phyloP scores from a whole-genome alignment of 1,140 invertebrate genomes.

The Hyposmocoma kahamanoa region DNA sequence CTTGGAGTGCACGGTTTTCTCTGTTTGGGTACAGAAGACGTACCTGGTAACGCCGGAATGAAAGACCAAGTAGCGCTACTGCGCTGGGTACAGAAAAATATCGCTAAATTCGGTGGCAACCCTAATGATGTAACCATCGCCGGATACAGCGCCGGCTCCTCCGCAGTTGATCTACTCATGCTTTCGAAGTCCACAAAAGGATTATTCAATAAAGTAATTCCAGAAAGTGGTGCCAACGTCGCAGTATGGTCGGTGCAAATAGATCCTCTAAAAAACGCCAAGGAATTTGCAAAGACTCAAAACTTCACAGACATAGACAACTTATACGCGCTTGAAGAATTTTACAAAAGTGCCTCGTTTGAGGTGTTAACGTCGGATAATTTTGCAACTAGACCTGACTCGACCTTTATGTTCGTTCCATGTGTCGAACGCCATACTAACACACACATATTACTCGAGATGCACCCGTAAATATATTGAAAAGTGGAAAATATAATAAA shows the following conservation, averaged over 20 bases:
- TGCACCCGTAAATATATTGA: conserved; percentile 29
- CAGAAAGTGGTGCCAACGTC: conserved; percentile 33
- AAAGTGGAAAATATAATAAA: conserved; percentile 32
- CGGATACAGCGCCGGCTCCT: conserved; percentile 38
- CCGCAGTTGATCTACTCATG: conserved; percentile 39
- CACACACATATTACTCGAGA: conserved; percentile 28
- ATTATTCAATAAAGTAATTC: conserved; percentile 37
- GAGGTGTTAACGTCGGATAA: conserved; percentile 10
- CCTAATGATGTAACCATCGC: conserved; percentile 40
- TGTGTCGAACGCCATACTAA: conserved; percentile 29
- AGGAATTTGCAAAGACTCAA: conserved; percentile 18
- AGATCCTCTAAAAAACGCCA: conserved; percentile 27
- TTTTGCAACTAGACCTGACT: conserved; percentile 13
- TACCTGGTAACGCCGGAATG: conserved; percentile 46
- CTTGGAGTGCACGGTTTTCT: conserved; percentile 37
- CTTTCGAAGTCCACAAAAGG: conserved; percentile 43
- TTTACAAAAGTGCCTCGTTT: conserved; percentile 20
- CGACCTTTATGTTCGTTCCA: conserved; percentile 20
- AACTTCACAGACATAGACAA: conserved; percentile 20
- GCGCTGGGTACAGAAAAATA: conserved; percentile 43
- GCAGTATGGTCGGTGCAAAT: conserved; percentile 22
- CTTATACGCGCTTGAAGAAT: conserved; percentile 27
- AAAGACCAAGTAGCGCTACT: conserved; percentile 43
- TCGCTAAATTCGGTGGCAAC: conserved; percentile 41
- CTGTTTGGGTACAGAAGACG: conserved; percentile 37